These are phyloP conservation scores for Phyllostomus discolor DNA, from an alignment of 2,113 vertebrate genomes.

Conservation along the genomic window DNA sequence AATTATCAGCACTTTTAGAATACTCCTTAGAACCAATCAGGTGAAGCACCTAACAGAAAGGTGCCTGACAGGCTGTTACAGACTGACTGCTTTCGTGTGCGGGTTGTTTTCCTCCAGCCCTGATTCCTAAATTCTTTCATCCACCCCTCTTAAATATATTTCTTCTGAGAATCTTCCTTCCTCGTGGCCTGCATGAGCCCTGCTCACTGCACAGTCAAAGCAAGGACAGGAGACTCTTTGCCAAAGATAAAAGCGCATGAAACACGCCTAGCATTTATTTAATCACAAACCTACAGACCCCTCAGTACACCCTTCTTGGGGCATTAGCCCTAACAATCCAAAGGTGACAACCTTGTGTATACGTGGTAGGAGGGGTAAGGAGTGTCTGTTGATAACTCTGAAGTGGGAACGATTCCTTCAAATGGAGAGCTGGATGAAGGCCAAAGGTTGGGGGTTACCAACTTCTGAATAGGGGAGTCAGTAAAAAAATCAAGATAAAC, in stretches of 20 bases:
- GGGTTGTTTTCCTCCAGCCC: not conserved
- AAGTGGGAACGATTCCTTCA: constrained; percentile 10
- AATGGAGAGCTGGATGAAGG: not conserved
- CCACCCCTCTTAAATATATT: not conserved
- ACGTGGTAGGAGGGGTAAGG: not conserved
- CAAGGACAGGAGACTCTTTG: constrained; percentile 58
- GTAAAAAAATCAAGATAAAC: constrained; percentile 62
- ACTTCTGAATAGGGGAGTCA: not conserved
- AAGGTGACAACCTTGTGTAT: not conserved
- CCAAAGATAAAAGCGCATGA: constrained; percentile 72
- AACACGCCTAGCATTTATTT: constrained; percentile 67
- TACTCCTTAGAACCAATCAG: not conserved
- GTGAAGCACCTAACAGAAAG: not conserved
- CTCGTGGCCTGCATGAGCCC: not conserved
- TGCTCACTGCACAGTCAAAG: constrained; percentile 20
- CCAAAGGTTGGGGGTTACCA: constrained; percentile 13
- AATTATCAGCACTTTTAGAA: not conserved
- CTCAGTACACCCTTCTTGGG: constrained; percentile 37
- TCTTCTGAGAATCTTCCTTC: constrained; percentile 26
- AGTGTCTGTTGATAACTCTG: constrained; percentile 24
- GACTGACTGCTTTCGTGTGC: not conserved
- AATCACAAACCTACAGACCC: constrained; percentile 73
- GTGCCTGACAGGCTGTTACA: not conserved
- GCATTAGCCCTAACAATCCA: constrained; percentile 26
- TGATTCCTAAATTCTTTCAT: not conserved